phyloP scores from a whole-genome alignment of 35 echinoderm and acorn worm species.

The Stichopus chloronotus region DNA sequence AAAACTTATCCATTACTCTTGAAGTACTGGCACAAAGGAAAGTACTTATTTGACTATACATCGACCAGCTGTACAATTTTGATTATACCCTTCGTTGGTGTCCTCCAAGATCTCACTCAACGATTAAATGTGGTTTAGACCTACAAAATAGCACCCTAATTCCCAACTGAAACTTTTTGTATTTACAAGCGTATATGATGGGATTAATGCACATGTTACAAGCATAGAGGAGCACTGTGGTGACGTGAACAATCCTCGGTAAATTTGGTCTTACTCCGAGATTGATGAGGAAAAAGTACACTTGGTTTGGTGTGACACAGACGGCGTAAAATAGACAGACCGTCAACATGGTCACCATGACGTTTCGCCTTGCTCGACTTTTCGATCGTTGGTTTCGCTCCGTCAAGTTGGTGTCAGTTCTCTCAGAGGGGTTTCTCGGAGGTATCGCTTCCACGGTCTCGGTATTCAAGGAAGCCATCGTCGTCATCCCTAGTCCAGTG shows the following conservation, averaged over 20 bases:
- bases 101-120: not conserved
- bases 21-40: too few relatives aligned
- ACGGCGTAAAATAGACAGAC: slow-evolving; percentile 36
- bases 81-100: too few relatives aligned
- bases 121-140: not conserved
- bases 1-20: too few relatives aligned
- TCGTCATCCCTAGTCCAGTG: not conserved
- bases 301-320: slow-evolving; percentile 50
- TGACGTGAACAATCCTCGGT: not conserved
- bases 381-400: not conserved
- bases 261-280: not conserved
- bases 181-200: slow-evolving; percentile 63
- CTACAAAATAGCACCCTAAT: slow-evolving; percentile 11
- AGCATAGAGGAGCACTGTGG: slow-evolving; percentile 1
- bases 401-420: not conserved
- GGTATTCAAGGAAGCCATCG: not conserved
- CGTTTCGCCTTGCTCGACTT: slow-evolving; percentile 29
- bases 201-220: slow-evolving; percentile 50
- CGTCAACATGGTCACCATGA: slow-evolving; percentile 25
- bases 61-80: too few relatives aligned
- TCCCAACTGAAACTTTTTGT: slow-evolving; percentile 56
- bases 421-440: not conserved
- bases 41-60: too few relatives aligned
- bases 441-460: not conserved
- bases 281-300: slow-evolving; percentile 36